Conservation (phyloP, 2,797 vertebrate genomes). For the Pangasius mekongensis region DNA sequence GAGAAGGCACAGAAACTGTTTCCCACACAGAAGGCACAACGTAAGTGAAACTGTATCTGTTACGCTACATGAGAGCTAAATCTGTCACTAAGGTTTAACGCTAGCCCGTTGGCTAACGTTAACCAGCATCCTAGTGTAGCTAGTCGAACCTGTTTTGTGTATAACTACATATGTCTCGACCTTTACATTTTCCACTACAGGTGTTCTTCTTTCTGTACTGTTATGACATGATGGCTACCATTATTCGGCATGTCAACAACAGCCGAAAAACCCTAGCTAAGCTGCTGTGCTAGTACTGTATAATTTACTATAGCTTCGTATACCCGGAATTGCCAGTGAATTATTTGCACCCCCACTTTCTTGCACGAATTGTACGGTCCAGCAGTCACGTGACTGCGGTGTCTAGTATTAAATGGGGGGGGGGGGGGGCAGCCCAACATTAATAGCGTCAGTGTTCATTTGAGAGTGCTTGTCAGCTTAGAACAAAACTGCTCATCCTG, state of each 20-base stretch:
- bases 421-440: not conserved
- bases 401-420: not conserved
- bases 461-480: not conserved
- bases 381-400: not conserved
- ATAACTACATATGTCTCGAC: not conserved
- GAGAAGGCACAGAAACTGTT: slow-evolving; percentile 92
- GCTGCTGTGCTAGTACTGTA: not conserved
- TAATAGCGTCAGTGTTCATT: not conserved
- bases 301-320: not conserved
- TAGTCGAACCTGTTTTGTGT: not conserved
- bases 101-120: slow-evolving; percentile 25
- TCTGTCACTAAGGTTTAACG: not conserved
- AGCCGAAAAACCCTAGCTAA: not conserved
- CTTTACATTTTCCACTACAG: not conserved
- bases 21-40: slow-evolving; percentile 83
- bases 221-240: not conserved
- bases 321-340: not conserved
- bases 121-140: not conserved
- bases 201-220: not conserved
- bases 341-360: not conserved
- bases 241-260: not conserved
- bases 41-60: slow-evolving; percentile 72
- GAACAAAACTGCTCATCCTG: not conserved
- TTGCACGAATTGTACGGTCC: not conserved
- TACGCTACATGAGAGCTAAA: slow-evolving; percentile 20